phyloP scores from a whole-genome alignment of 2,888 invertebrate species.

The Lycaena phlaeas region DNA sequence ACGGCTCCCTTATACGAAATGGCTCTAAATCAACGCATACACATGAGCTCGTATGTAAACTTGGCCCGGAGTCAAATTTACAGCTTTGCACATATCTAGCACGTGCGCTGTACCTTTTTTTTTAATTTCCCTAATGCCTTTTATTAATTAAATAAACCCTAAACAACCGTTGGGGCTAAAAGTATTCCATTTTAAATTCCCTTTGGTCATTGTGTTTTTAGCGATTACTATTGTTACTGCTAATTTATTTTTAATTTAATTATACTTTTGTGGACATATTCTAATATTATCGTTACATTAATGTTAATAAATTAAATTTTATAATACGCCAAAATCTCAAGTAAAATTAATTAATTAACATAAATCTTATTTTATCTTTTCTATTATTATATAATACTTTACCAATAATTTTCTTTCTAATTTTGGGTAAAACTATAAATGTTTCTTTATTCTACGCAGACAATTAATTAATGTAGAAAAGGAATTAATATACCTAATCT shows the following conservation, averaged over 20 bases:
- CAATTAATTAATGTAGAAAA: no score
- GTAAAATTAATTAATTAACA: no score
- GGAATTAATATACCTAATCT: no score
- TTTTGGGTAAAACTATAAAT: no score
- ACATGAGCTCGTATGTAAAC: conserved; percentile 10
- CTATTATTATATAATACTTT: no score
- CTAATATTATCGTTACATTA: no score
- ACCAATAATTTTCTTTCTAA: no score
- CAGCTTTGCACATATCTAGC: conserved; percentile 19
- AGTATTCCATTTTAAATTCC: neutral
- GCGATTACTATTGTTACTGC: neutral
- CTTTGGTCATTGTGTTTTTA: neutral
- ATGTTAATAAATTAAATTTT: no score
- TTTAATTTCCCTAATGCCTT: conserved; percentile 12
- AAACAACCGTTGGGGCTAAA: neutral
- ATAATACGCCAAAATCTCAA: no score
- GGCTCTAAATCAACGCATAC: conserved; percentile 7
- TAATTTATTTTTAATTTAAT: neutral
- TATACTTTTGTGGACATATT: neutral
- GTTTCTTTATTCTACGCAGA: no score
- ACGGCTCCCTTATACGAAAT: neutral
- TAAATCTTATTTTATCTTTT: no score
- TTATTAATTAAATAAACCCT: conserved; percentile 9
- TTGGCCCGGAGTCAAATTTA: conserved; percentile 23
- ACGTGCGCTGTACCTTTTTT: conserved; percentile 9